Evolutionary conservation across 2,888 invertebrate genomes (phyloP), one percentile per base, ranked within the genome.

Genomic region (Polydrusus tereticollis): DNA sequence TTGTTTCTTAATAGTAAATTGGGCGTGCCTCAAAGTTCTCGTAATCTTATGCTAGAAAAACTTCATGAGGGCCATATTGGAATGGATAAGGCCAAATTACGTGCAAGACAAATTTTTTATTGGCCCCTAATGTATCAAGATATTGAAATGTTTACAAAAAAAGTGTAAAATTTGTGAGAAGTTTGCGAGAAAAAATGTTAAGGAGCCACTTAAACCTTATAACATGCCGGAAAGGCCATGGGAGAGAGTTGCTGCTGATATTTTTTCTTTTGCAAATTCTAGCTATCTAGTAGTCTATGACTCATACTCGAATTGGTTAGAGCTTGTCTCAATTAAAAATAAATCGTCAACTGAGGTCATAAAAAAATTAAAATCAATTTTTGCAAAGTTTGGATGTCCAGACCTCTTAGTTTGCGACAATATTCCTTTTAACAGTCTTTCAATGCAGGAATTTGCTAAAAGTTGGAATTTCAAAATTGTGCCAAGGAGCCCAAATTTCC

Each of bases 171-270:
- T 66, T 21, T n/a, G n/a, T n/a, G n/a, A n/a, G n/a, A n/a, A n/a
- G n/a, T n/a, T n/a, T n/a, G n/a, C n/a, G n/a, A n/a, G n/a, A n/a
- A n/a, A n/a, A n/a, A n/a, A n/a, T n/a, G n/a, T n/a, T n/a, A n/a
- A n/a, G n/a, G n/a, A n/a, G n/a, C n/a, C n/a, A n/a, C n/a, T n/a
- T n/a, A n/a, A n/a, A n/a, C n/a, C n/a, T n/a, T n/a, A n/a, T n/a
- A n/a, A n/a, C n/a, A n/a, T n/a, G n/a, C 68, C 69, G 7, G 5
- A 52, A 62, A 45, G 69, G 41, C 60, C 60, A 8, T 60, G 60
- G 41, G 41, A 60, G 20, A 60, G 41, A 41, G 60, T 60, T 41
- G 18, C 41, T 14, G 20, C 41, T 20, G 18, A 50, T 62, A 62
- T 63, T 63, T 50, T 63, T 33, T 63, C 26, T 47, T 47, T 29